Percentiles rank a stretch among this genome's conserved stretches.
These are phyloP conservation scores for Centropristis striata DNA, from an alignment of 2,113 vertebrate species.

Conservation along the genomic window DNA sequence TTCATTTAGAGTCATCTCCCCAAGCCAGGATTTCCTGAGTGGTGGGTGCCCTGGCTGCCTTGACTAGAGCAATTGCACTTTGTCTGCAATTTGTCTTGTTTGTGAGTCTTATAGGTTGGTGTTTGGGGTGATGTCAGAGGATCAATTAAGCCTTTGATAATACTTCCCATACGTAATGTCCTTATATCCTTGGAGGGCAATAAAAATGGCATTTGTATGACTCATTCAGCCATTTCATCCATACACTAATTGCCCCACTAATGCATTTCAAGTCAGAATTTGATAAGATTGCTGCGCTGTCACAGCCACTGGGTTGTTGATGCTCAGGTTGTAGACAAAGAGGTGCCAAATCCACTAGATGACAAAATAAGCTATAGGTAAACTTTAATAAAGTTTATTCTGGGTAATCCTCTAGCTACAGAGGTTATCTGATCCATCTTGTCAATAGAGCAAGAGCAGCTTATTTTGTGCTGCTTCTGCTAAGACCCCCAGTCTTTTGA, in stretches of 20 bases:
- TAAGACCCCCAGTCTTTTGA: slow-evolving; percentile 68
- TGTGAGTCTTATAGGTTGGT: slow-evolving; percentile 65
- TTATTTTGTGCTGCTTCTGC: slow-evolving; percentile 68
- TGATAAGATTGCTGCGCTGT: neutral
- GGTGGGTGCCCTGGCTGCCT: slow-evolving; percentile 75
- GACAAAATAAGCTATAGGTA: slow-evolving; percentile 38
- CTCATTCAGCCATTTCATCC: neutral
- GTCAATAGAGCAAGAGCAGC: slow-evolving; percentile 73
- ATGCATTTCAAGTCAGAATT: slow-evolving; percentile 12
- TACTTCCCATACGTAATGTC: slow-evolving; percentile 27
- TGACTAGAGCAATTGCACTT: slow-evolving; percentile 77
- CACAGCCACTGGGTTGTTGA: neutral
- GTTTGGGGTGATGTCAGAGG: slow-evolving; percentile 50
- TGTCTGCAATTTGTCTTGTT: slow-evolving; percentile 78
- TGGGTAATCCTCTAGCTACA: slow-evolving; percentile 70
- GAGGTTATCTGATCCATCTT: slow-evolving; percentile 79
- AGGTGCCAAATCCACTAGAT: slow-evolving; percentile 16
- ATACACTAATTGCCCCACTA: slow-evolving; percentile 28
- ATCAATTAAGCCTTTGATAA: slow-evolving; percentile 56
- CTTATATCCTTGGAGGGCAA: slow-evolving; percentile 4
- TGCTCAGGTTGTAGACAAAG: slow-evolving; percentile 6
- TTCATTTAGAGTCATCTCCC: slow-evolving; percentile 86
- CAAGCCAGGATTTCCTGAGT: slow-evolving; percentile 85
- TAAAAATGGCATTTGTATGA: slow-evolving; percentile 18
- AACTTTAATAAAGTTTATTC: slow-evolving; percentile 65